Conservation (phyloP, 2,113 vertebrate genomes). For the Dasypus novemcinctus region DNA sequence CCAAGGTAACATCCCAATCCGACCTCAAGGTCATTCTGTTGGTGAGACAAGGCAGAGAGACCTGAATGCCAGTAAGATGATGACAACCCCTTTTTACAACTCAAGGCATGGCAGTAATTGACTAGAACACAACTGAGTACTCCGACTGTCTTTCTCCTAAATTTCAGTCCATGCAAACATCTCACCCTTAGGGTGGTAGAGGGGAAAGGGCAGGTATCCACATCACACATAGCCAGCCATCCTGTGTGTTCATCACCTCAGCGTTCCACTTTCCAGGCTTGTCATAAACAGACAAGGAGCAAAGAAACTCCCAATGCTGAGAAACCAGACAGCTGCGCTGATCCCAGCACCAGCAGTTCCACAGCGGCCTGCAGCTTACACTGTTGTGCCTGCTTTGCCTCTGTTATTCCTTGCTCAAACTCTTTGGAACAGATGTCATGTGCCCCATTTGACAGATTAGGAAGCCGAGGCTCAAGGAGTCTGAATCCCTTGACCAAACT, state of each 20-base stretch:
- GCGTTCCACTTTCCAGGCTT: background rate
- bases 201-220: background rate
- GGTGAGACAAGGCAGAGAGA: background rate
- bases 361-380: rapidly evolving
- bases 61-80: background rate
- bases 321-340: background rate
- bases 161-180: background rate
- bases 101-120: background rate
- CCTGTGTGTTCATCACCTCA: background rate
- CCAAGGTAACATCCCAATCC: background rate
- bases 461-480: background rate
- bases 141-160: background rate
- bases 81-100: background rate
- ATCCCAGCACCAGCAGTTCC: background rate
- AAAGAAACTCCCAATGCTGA: background rate
- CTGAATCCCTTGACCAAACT: background rate
- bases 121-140: background rate
- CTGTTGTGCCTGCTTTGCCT: background rate
- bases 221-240: background rate
- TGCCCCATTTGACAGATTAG: background rate
- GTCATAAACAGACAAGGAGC: conserved; percentile 17
- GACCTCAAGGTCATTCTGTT: background rate
- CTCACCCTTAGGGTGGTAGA: background rate
- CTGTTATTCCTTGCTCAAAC: rapidly evolving
- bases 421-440: background rate